phyloP scores from a whole-genome alignment of 2,888 invertebrate genomes.

The Papilio protenor region DNA sequence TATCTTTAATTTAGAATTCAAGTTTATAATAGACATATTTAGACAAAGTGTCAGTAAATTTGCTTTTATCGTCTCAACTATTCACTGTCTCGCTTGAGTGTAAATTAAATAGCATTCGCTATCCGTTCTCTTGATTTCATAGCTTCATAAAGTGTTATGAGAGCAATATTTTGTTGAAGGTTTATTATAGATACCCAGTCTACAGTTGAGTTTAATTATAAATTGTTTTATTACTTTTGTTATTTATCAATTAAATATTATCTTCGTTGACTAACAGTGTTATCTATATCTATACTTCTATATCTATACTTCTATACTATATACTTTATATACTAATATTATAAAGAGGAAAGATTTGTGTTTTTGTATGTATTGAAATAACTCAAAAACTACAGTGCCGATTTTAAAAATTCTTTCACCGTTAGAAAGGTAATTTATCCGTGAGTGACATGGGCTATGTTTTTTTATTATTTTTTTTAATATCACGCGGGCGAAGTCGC shows the following conservation, averaged over 20 bases:
- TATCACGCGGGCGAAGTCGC: no score
- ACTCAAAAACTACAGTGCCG: no score
- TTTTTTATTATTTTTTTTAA: no score
- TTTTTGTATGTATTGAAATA: no score
- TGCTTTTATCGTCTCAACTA: conserved; percentile 16
- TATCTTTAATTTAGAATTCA: conserved; percentile 3
- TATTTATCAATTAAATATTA: neutral
- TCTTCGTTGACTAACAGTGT: neutral
- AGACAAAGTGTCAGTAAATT: conserved; percentile 15
- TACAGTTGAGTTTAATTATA: neutral
- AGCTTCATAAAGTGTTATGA: conserved; percentile 28
- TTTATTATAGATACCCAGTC: neutral
- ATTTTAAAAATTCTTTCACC: no score
- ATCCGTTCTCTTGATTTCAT: conserved; percentile 31
- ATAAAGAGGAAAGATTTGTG: no score
- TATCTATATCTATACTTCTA: no score
- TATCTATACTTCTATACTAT: no score
- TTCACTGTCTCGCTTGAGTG: conserved; percentile 15
- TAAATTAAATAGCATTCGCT: conserved; percentile 19
- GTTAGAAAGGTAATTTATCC: no score
- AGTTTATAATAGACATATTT: neutral
- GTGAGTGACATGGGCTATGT: no score
- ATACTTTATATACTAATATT: no score
- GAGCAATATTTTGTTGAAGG: conserved; percentile 26
- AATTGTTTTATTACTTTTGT: conserved; percentile 1